phyloP scores from a whole-genome alignment of 2,113 vertebrate genomes.

The Cyprinus carpio region DNA sequence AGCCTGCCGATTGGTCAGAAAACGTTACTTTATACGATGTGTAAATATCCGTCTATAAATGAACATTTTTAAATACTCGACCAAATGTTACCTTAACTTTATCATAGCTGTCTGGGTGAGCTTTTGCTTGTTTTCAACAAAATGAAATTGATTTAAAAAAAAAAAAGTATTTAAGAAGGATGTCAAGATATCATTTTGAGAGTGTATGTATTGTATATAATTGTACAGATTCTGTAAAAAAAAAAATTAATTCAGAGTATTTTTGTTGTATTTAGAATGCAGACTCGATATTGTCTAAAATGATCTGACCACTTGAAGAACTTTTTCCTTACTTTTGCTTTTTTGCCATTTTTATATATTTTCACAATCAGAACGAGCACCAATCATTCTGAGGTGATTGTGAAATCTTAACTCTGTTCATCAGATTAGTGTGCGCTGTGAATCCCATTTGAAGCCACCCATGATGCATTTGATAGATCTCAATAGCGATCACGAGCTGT shows the following conservation, averaged over 20 bases:
- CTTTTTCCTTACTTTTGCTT: slow-evolving; percentile 42
- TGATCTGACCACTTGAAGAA: slow-evolving; percentile 64
- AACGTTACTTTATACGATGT: slow-evolving; percentile 88
- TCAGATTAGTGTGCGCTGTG: slow-evolving; percentile 83
- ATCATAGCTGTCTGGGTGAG: slow-evolving; percentile 82
- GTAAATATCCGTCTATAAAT: slow-evolving; percentile 89
- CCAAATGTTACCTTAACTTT: slow-evolving; percentile 86
- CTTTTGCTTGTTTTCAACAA: slow-evolving; percentile 30
- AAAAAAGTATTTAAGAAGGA: slow-evolving; percentile 74
- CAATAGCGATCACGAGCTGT: slow-evolving; percentile 69
- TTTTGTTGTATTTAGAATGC: slow-evolving; percentile 68
- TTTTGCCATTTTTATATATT: slow-evolving; percentile 38
- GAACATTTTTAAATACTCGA: slow-evolving; percentile 77
- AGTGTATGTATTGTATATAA: slow-evolving; percentile 58
- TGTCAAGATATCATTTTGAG: slow-evolving; percentile 76
- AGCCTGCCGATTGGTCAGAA: slow-evolving; percentile 82
- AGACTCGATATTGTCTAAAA: slow-evolving; percentile 58
- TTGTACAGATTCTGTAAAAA: slow-evolving; percentile 67
- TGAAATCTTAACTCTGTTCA: slow-evolving; percentile 74
- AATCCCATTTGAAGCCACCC: slow-evolving; percentile 80
- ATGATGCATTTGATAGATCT: slow-evolving; percentile 69
- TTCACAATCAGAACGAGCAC: slow-evolving; percentile 44
- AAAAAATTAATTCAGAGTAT: slow-evolving; percentile 58
- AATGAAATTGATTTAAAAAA: slow-evolving; percentile 25
- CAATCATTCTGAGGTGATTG: slow-evolving; percentile 63